These are phyloP conservation scores for Homarus gammarus DNA, from an alignment of 2,888 invertebrate genomes.

Conservation along the genomic window DNA sequence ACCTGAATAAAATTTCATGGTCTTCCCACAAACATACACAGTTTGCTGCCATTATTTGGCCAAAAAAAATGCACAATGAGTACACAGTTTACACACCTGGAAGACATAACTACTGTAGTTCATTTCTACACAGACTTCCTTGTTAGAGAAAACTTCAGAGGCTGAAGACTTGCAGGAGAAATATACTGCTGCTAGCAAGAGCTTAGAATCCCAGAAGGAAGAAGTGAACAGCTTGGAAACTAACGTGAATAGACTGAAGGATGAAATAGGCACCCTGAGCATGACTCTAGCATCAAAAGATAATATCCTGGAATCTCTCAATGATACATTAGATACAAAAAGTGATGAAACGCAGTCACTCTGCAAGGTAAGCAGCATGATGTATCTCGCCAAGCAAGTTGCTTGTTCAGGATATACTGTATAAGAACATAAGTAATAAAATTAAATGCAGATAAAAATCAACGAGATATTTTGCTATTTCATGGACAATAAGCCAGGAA, in stretches of 20 bases:
- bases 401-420: no score
- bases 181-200: not conserved
- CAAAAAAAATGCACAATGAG: no score
- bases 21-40: no score
- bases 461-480: no score
- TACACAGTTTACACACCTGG: no score
- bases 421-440: no score
- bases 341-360: conserved; percentile 23
- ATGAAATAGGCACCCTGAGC: conserved; percentile 31
- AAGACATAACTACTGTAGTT: not conserved
- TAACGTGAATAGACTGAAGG: conserved; percentile 32
- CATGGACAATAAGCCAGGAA: no score
- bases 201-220: conserved; percentile 7
- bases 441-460: no score
- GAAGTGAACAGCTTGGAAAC: conserved; percentile 46
- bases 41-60: no score
- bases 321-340: conserved; percentile 17
- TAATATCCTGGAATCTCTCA: conserved; percentile 7
- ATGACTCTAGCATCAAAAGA: conserved; percentile 18
- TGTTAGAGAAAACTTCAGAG: conserved; percentile 41
- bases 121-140: conserved; percentile 37
- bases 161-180: conserved; percentile 23
- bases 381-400: no score
- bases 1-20: no score
- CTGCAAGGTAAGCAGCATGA: conserved; percentile 29